These are phyloP conservation scores for Dicycla oo DNA, from an alignment of 2,888 invertebrate genomes.

Conservation along the genomic window DNA sequence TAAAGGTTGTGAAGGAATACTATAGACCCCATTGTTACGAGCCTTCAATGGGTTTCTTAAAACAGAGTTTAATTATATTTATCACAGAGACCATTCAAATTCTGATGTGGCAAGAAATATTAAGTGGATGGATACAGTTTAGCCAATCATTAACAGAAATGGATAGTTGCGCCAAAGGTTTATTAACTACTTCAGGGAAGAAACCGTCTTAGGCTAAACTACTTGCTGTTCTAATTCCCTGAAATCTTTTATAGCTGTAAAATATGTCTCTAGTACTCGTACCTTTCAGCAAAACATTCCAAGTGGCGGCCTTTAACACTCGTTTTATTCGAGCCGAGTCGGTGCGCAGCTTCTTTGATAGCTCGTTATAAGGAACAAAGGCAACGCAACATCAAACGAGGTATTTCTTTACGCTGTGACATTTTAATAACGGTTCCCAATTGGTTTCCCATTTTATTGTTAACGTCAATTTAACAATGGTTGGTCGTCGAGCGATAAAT, in stretches of 20 bases:
- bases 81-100: conserved; percentile 28
- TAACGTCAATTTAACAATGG: conserved; percentile 73
- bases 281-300: conserved; percentile 73
- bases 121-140: background rate
- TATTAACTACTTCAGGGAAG: background rate
- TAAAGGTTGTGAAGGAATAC: conserved; percentile 69
- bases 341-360: conserved; percentile 72
- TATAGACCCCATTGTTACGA: conserved; percentile 68
- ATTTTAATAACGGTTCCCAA: conserved; percentile 78
- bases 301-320: conserved; percentile 75
- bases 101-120: conserved; percentile 27
- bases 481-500: conserved; percentile 65
- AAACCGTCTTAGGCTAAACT: conserved; percentile 9
- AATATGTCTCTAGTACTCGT: conserved; percentile 69
- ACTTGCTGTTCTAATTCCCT: conserved; percentile 45
- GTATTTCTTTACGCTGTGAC: conserved; percentile 80
- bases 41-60: conserved; percentile 51
- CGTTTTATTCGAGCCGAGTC: conserved; percentile 73
- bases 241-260: conserved; percentile 54
- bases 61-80: conserved; percentile 31
- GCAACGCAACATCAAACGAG: conserved; percentile 81
- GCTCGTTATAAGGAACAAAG: conserved; percentile 85
- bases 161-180: background rate
- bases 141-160: background rate
- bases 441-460: conserved; percentile 78